Evolutionary conservation across 2,888 invertebrate genomes (phyloP).

Genomic region (Zootermopsis nevadensis): DNA sequence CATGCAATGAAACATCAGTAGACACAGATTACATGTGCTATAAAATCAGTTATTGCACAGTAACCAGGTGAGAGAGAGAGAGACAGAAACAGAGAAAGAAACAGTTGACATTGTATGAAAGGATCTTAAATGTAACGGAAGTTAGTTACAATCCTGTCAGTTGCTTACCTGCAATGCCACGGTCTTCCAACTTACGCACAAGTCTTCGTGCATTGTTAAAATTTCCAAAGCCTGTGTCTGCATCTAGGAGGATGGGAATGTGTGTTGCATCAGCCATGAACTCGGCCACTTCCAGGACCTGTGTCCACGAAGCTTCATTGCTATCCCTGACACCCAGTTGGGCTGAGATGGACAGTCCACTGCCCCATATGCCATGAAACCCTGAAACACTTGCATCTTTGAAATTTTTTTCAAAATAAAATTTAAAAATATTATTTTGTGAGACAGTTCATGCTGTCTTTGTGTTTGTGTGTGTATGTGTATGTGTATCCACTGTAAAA

Average conservation of each 20-base stretch:
- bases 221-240: slow-evolving; percentile 65
- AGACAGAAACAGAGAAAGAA: neutral
- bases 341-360: slow-evolving; percentile 63
- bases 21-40: too few relatives aligned
- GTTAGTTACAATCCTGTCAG: neutral
- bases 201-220: slow-evolving; percentile 64
- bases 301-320: slow-evolving; percentile 65
- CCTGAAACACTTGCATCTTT: slow-evolving; percentile 51
- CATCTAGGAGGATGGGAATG: slow-evolving; percentile 63
- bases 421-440: too few relatives aligned
- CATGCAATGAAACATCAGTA: too few relatives aligned
- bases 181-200: slow-evolving; percentile 62
- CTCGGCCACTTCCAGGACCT: slow-evolving; percentile 62
- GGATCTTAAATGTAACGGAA: too few relatives aligned
- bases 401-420: too few relatives aligned
- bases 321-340: slow-evolving; percentile 63
- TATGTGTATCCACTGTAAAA: too few relatives aligned
- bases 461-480: too few relatives aligned
- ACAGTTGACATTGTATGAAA: neutral
- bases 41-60: too few relatives aligned
- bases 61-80: neutral
- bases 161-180: slow-evolving; percentile 61
- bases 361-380: slow-evolving; percentile 62
- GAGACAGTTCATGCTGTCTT: too few relatives aligned
- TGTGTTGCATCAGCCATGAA: slow-evolving; percentile 63